These are phyloP conservation scores for Hippoglossus stenolepis DNA, from an alignment of 2,113 vertebrate species.

Conservation along the genomic window DNA sequence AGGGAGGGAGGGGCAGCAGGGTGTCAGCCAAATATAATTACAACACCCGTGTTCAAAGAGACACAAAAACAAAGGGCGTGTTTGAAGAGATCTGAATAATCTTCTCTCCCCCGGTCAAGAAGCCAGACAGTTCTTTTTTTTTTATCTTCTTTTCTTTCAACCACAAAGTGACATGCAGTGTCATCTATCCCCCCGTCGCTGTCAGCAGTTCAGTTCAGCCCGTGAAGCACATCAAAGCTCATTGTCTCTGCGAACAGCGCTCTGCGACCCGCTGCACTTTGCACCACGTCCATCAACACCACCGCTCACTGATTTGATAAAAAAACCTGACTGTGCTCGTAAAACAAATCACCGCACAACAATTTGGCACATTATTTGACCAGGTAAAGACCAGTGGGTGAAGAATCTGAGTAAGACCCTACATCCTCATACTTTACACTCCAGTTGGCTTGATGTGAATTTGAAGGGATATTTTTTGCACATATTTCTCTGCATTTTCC, in stretches of 20 bases:
- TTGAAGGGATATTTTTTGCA: too few relatives aligned
- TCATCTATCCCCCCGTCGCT: conserved; percentile 45
- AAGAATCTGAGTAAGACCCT: background rate
- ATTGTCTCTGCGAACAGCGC: background rate
- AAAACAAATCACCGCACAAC: background rate
- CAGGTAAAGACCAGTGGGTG: background rate
- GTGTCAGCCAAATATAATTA: conserved; percentile 51
- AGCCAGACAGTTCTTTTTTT: conserved; percentile 33
- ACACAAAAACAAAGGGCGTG: conserved; percentile 32
- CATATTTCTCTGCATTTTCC: background rate
- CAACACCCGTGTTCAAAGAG: conserved; percentile 54
- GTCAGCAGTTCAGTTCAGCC: conserved; percentile 50
- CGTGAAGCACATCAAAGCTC: conserved; percentile 51
- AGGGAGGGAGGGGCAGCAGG: conserved; percentile 7
- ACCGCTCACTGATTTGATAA: background rate
- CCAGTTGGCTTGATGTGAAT: too few relatives aligned
- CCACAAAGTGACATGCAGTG: conserved; percentile 52
- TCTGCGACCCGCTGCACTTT: conserved; percentile 6
- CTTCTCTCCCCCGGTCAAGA: conserved; percentile 46
- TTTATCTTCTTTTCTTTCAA: conserved; percentile 11
- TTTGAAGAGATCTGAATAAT: conserved; percentile 61
- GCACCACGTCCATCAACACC: conserved; percentile 5
- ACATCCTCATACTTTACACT: too few relatives aligned
- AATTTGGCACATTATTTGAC: background rate
- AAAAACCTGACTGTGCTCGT: conserved; percentile 32